A percentile compares a stretch with the other conserved stretches of the same genome.
Conservation (phyloP, 2,113 vertebrate species). For the Pelusios castaneus region DNA sequence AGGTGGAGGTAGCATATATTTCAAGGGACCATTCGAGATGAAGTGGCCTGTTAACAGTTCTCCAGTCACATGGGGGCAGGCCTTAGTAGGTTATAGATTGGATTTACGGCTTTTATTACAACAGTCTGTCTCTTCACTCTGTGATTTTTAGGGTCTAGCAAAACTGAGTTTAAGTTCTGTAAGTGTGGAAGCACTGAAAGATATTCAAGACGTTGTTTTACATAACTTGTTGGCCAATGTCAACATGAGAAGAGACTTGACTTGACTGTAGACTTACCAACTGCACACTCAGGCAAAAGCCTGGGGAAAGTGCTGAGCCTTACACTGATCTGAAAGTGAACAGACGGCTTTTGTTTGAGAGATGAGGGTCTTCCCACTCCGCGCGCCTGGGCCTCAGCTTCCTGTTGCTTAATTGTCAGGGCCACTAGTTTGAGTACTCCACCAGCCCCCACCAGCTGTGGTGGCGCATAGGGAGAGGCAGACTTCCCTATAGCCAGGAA, state of each 20-base stretch:
- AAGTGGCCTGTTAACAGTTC: neutral
- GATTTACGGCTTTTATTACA: no score
- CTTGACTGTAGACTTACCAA: neutral
- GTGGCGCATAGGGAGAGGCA: neutral
- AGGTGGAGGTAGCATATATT: neutral
- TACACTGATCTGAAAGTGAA: neutral
- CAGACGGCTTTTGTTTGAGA: neutral
- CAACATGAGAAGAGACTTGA: neutral
- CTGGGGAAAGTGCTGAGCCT: neutral
- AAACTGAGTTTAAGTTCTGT: neutral
- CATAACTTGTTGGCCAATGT: neutral
- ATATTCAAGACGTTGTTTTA: neutral
- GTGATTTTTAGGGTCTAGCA: neutral
- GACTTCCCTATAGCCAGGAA: no score
- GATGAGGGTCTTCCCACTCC: neutral
- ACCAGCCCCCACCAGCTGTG: neutral
- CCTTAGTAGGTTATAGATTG: neutral
- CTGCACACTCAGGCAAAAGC: neutral
- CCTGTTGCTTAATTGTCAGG: neutral
- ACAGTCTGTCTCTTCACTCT: neutral
- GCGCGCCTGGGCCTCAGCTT: neutral
- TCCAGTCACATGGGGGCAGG: neutral
- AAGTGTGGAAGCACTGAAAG: neutral
- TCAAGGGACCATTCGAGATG: neutral
- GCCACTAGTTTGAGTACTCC: neutral